A percentile compares a stretch with the other conserved stretches of the same genome.
Conservation (phyloP, 2,888 invertebrate genomes). For the Agrochola macilenta region DNA sequence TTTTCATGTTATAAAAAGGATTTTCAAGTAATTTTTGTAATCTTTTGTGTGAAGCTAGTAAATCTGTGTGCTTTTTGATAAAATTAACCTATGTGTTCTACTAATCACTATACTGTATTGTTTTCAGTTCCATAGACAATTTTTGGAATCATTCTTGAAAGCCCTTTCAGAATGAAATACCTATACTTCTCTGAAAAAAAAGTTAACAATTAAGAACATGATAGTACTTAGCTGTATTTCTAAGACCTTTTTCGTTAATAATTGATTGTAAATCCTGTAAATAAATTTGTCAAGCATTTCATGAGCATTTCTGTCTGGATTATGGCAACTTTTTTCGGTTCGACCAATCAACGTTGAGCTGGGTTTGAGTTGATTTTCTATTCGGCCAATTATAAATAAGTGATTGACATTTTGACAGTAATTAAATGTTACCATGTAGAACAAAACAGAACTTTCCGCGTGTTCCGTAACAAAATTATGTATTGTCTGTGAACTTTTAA, state of each 20-base stretch:
- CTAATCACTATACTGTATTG: neutral
- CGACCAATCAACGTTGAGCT: slow-evolving; percentile 47
- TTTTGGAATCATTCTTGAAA: neutral
- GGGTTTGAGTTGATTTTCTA: neutral
- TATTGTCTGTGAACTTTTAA: slow-evolving; percentile 41
- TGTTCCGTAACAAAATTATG: slow-evolving; percentile 26
- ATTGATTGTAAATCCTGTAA: too few relatives aligned
- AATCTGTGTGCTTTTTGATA: too few relatives aligned
- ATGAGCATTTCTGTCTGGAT: neutral
- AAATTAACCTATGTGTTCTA: neutral
- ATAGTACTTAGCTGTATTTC: too few relatives aligned
- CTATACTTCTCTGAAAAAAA: neutral
- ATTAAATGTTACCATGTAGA: slow-evolving; percentile 54
- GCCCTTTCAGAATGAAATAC: neutral
- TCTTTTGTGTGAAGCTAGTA: neutral
- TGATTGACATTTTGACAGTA: slow-evolving; percentile 48
- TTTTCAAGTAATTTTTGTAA: neutral
- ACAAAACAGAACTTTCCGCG: slow-evolving; percentile 32
- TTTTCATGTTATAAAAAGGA: neutral
- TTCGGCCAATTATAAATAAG: slow-evolving; percentile 35
- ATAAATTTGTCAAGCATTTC: neutral
- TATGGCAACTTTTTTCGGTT: neutral
- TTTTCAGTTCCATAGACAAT: slow-evolving; percentile 42
- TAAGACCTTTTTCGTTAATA: neutral
- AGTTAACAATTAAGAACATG: too few relatives aligned